Base-by-base conservation (phyloP, 1,140 invertebrate genomes). In the Megalopta genalis region DNA sequence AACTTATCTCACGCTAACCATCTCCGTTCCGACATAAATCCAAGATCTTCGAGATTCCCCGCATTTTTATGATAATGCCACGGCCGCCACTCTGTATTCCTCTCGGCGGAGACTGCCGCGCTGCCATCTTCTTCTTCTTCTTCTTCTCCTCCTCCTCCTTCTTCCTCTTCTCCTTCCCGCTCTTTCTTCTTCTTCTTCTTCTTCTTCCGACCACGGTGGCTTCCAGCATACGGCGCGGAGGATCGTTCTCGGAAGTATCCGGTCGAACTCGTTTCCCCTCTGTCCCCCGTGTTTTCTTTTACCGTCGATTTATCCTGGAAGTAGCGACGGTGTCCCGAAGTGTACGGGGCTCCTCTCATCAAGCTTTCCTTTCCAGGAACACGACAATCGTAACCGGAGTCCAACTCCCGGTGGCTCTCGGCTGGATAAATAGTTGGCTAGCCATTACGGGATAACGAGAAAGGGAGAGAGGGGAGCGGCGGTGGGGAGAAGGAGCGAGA, bases 401-500 rank as follows among this genome's bases (percentile, higher is more conserved):
- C 80, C 67, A 77, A 67, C 60, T 77, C 70, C 66, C 62, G 72
- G 54, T 54, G 52, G 60, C 49, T 70, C 46, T 62, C 37, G 49
- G 21, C 52, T 67, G 83, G 83, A 89, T 88, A 88, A 90, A 88
- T 87, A 87, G 76, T 52, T 80, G 83, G 77, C 84, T 86, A 72
- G 80, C 87, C 85, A 84, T 90, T 90, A 86, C 80, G 65, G 54
- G 73, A 71, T 86, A 90, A 88, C 86, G 84, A 89, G 88, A 71
- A 27, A 62, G 62, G 37, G 21, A 27, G 25, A 12, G 7, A 16
- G 1, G 23, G 9, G 27, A 1, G 1, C 9, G 32, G 3, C 16
- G 7, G n/a, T 32, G 27, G 25, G 27, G 59, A 62, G 59, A 62
- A 32, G 25, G n/a, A 62, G 16, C 27, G 3, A 16, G 27, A 62